Conservation (phyloP, 2,888 invertebrate species). For the Caenorhabditis afra region DNA sequence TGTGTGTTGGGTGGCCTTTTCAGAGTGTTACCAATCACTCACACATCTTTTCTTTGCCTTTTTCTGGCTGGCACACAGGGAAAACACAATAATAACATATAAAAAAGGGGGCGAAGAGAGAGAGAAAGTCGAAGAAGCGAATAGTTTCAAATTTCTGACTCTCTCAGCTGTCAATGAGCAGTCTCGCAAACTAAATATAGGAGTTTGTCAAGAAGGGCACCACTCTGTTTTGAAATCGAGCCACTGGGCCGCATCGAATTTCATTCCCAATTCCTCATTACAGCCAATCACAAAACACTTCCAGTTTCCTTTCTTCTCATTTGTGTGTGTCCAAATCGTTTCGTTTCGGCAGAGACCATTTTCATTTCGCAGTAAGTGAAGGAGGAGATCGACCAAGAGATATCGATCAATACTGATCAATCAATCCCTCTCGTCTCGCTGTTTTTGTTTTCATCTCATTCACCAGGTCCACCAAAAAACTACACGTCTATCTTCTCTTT, state of each 20-base stretch:
- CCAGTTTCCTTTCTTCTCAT: conserved; percentile 11
- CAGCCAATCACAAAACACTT: conserved; percentile 41
- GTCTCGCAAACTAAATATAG: conserved; percentile 14
- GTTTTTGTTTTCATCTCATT: conserved; percentile 25
- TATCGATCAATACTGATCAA: conserved; percentile 41
- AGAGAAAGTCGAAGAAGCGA: conserved; percentile 18
- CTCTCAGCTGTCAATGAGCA: conserved; percentile 19
- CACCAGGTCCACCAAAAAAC: conserved; percentile 1
- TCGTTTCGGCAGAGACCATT: conserved; percentile 12
- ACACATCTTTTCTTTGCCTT: conserved; percentile 23
- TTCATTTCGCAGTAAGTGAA: neutral
- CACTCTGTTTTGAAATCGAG: conserved; percentile 49
- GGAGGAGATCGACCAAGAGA: conserved; percentile 1
- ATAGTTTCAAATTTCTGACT: conserved; percentile 16
- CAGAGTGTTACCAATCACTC: conserved; percentile 33
- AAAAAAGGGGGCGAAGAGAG: conserved; percentile 18
- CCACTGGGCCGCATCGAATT: conserved; percentile 28
- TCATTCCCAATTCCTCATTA: conserved; percentile 42
- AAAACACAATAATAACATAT: neutral
- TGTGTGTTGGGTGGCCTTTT: conserved; percentile 19
- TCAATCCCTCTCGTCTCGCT: conserved; percentile 28
- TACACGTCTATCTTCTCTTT: neutral
- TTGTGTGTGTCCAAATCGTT: too few relatives aligned
- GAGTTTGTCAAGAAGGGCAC: conserved; percentile 15
- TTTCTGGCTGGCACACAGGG: neutral